Percentiles rank a stretch among this genome's conserved stretches.
These are phyloP conservation scores for Drosophila trapezifrons DNA, from an alignment of 1,140 invertebrate genomes.

Conservation along the genomic window DNA sequence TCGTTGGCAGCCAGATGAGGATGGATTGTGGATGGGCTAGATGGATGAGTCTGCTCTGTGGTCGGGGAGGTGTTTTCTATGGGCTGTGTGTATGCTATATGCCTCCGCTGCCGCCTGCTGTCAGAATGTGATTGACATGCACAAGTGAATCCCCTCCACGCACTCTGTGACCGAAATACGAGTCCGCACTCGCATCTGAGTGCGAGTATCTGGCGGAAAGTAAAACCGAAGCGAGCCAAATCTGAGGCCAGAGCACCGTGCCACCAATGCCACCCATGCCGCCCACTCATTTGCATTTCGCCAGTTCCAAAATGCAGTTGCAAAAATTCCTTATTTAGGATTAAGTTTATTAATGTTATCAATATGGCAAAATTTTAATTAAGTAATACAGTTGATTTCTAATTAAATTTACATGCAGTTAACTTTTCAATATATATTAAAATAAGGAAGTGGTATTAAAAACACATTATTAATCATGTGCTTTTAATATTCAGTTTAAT, in stretches of 20 bases:
- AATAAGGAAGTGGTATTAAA: too few species aligned
- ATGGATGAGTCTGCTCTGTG: constrained; percentile 29
- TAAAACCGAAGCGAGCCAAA: constrained; percentile 41
- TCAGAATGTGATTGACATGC: constrained; percentile 78
- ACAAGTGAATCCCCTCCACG: constrained; percentile 67
- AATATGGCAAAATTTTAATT: too few species aligned
- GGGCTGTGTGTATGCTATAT: constrained; percentile 9
- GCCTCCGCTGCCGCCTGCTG: constrained; percentile 53
- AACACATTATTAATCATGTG: too few species aligned
- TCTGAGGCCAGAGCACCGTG: constrained; percentile 41
- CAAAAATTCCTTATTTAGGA: constrained; percentile 1
- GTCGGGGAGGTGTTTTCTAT: constrained; percentile 43
- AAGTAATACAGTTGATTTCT: too few species aligned
- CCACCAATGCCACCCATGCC: constrained; percentile 57
- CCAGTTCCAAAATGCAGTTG: constrained; percentile 27
- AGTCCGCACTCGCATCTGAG: constrained; percentile 38
- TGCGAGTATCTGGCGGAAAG: constrained; percentile 47
- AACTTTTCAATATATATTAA: too few species aligned
- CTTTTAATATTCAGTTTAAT: too few species aligned
- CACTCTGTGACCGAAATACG: constrained; percentile 67
- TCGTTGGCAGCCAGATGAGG: constrained; percentile 49
- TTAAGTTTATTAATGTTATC: too few species aligned
- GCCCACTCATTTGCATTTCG: constrained; percentile 69
- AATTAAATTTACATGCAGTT: too few species aligned
- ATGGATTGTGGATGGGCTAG: constrained; percentile 37